Evolutionary conservation across 2,888 invertebrate species (phyloP).

Genomic region (Branchipolynoe longqiensis): DNA sequence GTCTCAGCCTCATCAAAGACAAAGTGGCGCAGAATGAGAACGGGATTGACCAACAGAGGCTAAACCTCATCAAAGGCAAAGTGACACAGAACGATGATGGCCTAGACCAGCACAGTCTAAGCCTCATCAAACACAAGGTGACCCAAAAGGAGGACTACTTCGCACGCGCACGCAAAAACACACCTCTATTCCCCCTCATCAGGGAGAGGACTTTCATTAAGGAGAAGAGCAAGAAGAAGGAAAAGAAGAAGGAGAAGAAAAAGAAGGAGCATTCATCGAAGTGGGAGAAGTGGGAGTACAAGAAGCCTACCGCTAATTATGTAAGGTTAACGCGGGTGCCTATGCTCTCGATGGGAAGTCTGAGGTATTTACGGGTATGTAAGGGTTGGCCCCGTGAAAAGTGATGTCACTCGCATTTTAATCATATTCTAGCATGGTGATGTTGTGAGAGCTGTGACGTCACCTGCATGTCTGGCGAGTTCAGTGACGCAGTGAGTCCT

Average conservation of each 20-base stretch:
- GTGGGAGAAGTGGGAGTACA: no score
- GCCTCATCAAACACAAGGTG: not conserved
- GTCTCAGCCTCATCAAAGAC: not conserved
- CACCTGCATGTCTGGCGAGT: no score
- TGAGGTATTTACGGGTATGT: not conserved
- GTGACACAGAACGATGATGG: no score
- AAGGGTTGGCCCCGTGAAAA: no score
- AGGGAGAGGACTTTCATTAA: constrained; percentile 26
- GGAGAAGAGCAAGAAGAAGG: constrained; percentile 3
- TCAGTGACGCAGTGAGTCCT: no score
- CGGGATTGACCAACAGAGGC: no score
- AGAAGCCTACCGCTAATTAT: not conserved
- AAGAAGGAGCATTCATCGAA: not conserved
- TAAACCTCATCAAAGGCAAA: not conserved
- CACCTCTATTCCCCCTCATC: not conserved
- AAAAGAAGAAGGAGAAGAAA: not conserved
- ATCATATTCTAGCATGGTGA: no score
- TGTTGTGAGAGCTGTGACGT: no score
- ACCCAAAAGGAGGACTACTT: not conserved
- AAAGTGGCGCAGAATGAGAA: not conserved
- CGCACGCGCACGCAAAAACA: not conserved
- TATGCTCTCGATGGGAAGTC: constrained; percentile 1
- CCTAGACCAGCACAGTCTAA: not conserved
- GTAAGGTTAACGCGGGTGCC: not conserved
- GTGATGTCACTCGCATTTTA: no score